phyloP scores from a whole-genome alignment of 2,797 vertebrate species.

The Enteromius treurensis region DNA sequence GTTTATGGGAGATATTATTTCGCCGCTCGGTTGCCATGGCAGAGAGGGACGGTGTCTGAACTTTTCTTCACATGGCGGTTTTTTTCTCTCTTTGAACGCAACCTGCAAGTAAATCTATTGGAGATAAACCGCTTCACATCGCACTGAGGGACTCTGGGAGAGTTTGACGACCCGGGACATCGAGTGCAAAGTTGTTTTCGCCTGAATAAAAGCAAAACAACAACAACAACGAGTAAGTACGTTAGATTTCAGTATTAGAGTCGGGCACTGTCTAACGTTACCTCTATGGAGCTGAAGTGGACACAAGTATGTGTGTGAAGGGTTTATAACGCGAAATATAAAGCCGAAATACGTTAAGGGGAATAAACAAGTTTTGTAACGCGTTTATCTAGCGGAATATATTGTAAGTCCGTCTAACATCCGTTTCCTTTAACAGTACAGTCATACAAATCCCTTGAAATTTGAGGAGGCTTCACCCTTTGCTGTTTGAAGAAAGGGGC shows the following conservation, averaged over 20 bases:
- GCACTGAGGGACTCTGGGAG: neutral
- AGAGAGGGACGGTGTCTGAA: conserved; percentile 46
- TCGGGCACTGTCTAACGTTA: neutral
- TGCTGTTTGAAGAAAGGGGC: neutral
- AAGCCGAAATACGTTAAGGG: neutral
- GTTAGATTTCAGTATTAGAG: neutral
- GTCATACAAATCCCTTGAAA: neutral
- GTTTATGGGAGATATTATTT: conserved; percentile 46
- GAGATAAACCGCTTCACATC: neutral
- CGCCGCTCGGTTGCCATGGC: conserved; percentile 59
- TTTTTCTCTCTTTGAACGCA: conserved; percentile 14
- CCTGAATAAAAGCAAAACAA: neutral
- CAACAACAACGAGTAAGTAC: conserved; percentile 33
- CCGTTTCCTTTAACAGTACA: conserved; percentile 20
- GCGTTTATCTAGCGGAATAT: neutral
- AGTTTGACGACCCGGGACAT: conserved; percentile 21
- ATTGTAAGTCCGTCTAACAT: conserved; percentile 14
- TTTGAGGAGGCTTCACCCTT: neutral
- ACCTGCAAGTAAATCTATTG: neutral
- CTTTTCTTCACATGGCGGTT: conserved; percentile 23
- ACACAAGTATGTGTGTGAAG: neutral
- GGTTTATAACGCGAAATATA: neutral
- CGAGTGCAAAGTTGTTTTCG: neutral
- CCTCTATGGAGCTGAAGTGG: neutral
- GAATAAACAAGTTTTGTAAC: neutral